Percentiles rank a stretch among this genome's conserved stretches.
Evolutionary conservation across 2,113 vertebrate species (phyloP).

Genomic region (Oriolus oriolus): DNA sequence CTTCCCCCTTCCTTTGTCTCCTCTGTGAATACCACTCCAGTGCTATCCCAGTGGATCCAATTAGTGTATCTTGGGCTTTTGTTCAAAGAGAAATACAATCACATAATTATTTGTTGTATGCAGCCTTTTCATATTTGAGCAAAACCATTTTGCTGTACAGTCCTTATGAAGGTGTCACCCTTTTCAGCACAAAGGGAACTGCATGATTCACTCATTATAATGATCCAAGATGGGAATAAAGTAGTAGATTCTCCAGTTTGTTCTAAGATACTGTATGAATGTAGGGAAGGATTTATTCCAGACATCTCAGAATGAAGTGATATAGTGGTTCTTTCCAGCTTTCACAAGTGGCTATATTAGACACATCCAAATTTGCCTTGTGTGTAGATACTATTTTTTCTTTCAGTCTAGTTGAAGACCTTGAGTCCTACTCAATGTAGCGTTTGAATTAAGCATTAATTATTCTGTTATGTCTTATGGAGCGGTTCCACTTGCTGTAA

Average conservation of each 20-base stretch:
- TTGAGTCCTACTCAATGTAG: neutral
- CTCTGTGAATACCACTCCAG: neutral
- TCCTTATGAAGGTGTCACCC: neutral
- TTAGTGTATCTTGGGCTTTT: neutral
- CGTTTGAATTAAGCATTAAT: neutral
- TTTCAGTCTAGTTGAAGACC: neutral
- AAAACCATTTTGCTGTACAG: neutral
- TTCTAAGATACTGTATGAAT: neutral
- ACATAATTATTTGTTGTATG: neutral
- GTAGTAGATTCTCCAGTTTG: neutral
- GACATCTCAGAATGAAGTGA: neutral
- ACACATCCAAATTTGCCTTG: neutral
- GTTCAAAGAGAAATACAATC: neutral
- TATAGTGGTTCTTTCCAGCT: neutral
- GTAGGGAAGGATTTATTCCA: neutral
- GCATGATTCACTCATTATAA: neutral
- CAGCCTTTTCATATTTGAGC: neutral
- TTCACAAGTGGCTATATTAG: neutral
- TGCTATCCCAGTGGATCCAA: neutral
- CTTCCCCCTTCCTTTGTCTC: neutral
- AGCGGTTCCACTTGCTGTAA: neutral
- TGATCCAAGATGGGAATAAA: conserved; percentile 2
- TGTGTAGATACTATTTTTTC: neutral
- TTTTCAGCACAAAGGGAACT: neutral
- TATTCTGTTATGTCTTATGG: neutral